These are phyloP conservation scores for Loripinus fragilis DNA, from an alignment of 2,888 invertebrate genomes.

Conservation along the genomic window DNA sequence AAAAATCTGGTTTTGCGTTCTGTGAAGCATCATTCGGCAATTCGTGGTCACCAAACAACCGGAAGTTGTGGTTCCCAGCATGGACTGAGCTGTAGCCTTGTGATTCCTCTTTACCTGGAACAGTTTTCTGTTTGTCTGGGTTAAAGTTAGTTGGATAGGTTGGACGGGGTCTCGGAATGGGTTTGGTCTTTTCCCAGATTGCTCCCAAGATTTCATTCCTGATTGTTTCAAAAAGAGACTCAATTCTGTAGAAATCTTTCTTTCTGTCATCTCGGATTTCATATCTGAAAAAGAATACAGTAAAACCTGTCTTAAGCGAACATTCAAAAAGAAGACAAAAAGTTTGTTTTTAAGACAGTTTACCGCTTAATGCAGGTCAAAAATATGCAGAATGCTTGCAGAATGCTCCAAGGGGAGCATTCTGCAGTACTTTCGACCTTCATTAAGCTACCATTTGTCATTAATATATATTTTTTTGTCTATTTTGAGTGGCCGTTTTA, in stretches of 20 bases:
- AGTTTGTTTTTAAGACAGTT: too few relatives aligned
- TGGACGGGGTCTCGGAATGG: background rate
- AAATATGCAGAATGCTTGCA: too few relatives aligned
- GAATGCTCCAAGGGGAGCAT: too few relatives aligned
- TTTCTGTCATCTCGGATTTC: conserved; percentile 85
- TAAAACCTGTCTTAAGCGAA: too few relatives aligned
- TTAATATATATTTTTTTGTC: too few relatives aligned
- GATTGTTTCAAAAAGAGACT: conserved; percentile 84
- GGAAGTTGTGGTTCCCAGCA: background rate
- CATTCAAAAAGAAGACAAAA: too few relatives aligned
- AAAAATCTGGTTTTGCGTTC: conserved; percentile 14
- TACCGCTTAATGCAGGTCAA: too few relatives aligned
- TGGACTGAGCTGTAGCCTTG: background rate
- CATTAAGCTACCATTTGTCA: too few relatives aligned
- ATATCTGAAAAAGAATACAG: conserved; percentile 79
- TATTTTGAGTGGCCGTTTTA: too few relatives aligned
- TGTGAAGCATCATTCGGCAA: background rate
- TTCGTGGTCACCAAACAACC: background rate
- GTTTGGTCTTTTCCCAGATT: conserved; percentile 57
- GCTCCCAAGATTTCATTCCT: conserved; percentile 84
- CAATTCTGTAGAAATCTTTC: conserved; percentile 83
- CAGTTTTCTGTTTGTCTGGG: conserved; percentile 25
- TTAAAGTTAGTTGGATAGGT: conserved; percentile 28
- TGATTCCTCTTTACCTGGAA: background rate
- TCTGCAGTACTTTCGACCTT: too few relatives aligned